phyloP scores from a whole-genome alignment of 1,140 invertebrate species.

The Drosophila saltans region DNA sequence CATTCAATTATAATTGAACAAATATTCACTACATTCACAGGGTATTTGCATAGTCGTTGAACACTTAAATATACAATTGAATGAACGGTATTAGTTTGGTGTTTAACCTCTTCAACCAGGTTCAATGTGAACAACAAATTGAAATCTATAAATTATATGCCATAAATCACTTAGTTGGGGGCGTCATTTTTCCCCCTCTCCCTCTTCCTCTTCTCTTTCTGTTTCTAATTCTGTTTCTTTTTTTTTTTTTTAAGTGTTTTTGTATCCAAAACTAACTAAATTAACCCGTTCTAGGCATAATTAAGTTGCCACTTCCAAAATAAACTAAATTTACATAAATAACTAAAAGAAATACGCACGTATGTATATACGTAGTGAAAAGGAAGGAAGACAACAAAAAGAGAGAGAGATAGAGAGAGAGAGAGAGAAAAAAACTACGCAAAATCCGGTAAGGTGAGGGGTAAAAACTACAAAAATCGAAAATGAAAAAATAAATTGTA shows the following conservation, averaged over 20 bases:
- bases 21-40: too few species aligned
- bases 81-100: constrained; percentile 35
- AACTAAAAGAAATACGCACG: not conserved
- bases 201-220: not conserved
- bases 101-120: constrained; percentile 69
- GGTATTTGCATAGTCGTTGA: not conserved
- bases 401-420: too few species aligned
- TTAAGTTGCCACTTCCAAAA: constrained; percentile 45
- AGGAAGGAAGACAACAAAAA: not conserved
- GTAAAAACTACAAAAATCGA: constrained; percentile 4
- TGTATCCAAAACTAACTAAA: not conserved
- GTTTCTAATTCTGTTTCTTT: not conserved
- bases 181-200: constrained; percentile 9
- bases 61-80: not conserved
- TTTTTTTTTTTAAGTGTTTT: not conserved
- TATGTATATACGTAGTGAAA: not conserved
- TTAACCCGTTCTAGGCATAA: constrained; percentile 67
- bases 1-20: too few species aligned
- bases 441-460: not conserved
- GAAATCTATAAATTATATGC: constrained; percentile 49
- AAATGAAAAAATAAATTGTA: constrained; percentile 48
- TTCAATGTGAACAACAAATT: constrained; percentile 78
- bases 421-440: not conserved
- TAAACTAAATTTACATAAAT: constrained; percentile 58
- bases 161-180: constrained; percentile 25